A percentile compares a stretch with the other conserved stretches of the same genome.
These are phyloP conservation scores for Malacosoma neustria DNA, from an alignment of 2,888 invertebrate genomes.

Conservation along the genomic window DNA sequence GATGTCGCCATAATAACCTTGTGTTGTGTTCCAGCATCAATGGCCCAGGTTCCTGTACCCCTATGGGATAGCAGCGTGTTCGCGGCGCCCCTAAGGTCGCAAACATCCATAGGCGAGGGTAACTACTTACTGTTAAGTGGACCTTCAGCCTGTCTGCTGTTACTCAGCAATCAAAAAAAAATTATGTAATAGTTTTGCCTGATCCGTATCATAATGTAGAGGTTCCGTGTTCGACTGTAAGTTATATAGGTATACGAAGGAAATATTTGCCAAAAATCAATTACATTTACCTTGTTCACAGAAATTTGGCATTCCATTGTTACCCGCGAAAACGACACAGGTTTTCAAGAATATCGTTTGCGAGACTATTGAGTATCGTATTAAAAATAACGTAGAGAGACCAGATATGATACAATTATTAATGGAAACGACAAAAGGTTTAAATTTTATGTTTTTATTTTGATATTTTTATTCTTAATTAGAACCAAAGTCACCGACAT, in stretches of 20 bases:
- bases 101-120: background rate
- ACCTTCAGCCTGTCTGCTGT: background rate
- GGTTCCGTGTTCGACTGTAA: too few relatives aligned
- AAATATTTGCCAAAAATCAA: conserved; percentile 1
- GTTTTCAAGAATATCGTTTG: conserved; percentile 1
- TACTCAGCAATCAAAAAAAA: too few relatives aligned
- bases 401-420: conserved; percentile 2
- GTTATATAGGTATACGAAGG: too few relatives aligned
- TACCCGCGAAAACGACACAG: conserved; percentile 7
- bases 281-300: conserved; percentile 6
- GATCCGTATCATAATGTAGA: too few relatives aligned
- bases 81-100: background rate
- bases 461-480: too few relatives aligned
- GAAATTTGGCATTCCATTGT: conserved; percentile 14
- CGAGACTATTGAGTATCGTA: background rate
- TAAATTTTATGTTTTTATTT: too few relatives aligned
- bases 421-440: background rate
- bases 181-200: too few relatives aligned
- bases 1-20: background rate
- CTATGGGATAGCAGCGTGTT: background rate
- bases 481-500: too few relatives aligned
- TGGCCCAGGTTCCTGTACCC: background rate
- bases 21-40: background rate
- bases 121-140: background rate
- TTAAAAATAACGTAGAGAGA: conserved; percentile 1